Evolutionary conservation across 2,113 vertebrate genomes (phyloP).

Genomic region (Rhabdomys dilectus): DNA sequence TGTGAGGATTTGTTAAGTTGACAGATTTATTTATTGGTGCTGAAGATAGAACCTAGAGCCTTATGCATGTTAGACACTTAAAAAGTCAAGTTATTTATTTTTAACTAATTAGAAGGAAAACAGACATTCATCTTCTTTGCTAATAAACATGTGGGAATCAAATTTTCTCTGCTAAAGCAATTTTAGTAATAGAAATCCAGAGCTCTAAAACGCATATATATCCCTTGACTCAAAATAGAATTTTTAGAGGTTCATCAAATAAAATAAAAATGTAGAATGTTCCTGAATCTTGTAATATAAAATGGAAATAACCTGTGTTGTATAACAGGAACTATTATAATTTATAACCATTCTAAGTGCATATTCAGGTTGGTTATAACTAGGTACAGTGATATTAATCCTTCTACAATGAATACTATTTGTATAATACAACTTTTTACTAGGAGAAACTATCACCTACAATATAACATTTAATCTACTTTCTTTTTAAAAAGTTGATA

Average conservation of each 20-base stretch:
- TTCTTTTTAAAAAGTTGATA: background rate
- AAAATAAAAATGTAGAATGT: background rate
- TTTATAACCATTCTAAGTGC: background rate
- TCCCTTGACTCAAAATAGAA: background rate
- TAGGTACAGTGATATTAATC: background rate
- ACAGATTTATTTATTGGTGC: background rate
- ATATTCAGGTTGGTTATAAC: background rate
- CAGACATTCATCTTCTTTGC: constrained; percentile 45
- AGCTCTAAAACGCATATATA: background rate
- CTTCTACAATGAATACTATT: background rate
- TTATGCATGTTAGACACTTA: background rate
- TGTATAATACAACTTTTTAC: background rate
- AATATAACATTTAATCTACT: background rate
- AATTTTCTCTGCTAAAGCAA: constrained; percentile 2
- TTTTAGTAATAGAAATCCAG: constrained; percentile 16
- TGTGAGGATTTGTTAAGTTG: constrained; percentile 9
- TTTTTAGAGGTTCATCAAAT: background rate
- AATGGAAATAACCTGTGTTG: constrained; percentile 30
- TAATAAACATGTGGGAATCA: background rate
- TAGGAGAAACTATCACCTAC: constrained; percentile 32
- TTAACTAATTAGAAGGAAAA: background rate
- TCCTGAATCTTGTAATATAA: constrained; percentile 38
- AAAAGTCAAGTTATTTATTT: background rate
- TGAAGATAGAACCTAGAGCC: background rate
- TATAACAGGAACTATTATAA: constrained; percentile 4